Base-by-base conservation (phyloP, 2,113 vertebrate genomes). In the Hypocryptadius cinnamomeus region DNA sequence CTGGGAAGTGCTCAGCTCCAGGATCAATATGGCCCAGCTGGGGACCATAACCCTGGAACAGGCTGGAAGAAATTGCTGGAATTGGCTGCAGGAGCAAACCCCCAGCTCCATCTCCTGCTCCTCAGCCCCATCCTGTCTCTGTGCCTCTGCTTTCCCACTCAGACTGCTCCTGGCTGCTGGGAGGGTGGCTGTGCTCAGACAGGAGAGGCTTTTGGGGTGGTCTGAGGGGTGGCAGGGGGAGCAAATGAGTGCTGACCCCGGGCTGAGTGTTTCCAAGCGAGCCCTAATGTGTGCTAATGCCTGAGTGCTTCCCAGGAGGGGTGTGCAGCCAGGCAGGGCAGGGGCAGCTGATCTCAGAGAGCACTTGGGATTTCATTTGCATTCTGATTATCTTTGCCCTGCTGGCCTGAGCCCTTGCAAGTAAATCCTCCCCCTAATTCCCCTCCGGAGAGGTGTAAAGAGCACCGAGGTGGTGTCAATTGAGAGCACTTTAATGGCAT, bases 341-440 rank as follows among this genome's bases (percentile, higher is more conserved):
- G 69, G 76, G 79, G 68, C 96, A 92, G 92, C 94, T 79, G 92
- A 88, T 74, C 69, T 60, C 83, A 3, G 35, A 17, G 77, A 89
- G 92, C 89, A 7, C 86, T 81, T 42, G 73, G 89, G 89, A 65
- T 82, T 79, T 45, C 22, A 92, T 96, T 93, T 96, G 92, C 95
- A 94, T 95, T 81, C 95, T 93, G 73, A 96, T 96, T 89, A 76
- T 95, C 92, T 86, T n/a, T 88, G 79, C 86, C 95, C 92, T 96
- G 90, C 90, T 50, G 94, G 92, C 95, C 94, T 37, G 83, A 96
- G 95, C 83, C 94, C 94, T 61, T 25, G 90, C 90, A 19, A 92
- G 96, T 86, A 72, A 95, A 96, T 94, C 83, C 94, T 81, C 15
- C 37, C 70, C 89, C 80, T 94, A 61, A 95, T 90, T 61, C 90